A percentile compares a stretch with the other conserved stretches of the same genome.
These are phyloP conservation scores for Piaya cayana DNA, from an alignment of 2,113 vertebrate species.

Conservation along the genomic window DNA sequence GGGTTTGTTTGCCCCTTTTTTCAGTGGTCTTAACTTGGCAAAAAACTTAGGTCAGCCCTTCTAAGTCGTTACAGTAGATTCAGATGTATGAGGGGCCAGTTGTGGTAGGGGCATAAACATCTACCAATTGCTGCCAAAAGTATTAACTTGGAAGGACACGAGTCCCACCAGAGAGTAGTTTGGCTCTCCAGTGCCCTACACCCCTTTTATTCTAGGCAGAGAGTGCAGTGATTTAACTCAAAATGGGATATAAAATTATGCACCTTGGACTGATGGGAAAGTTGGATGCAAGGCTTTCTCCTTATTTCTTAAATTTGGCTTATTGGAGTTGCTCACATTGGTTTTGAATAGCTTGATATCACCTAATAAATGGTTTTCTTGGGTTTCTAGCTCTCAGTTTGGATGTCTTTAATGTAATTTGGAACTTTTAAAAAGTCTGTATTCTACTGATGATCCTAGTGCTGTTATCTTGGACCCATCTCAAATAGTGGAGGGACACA, in stretches of 20 bases:
- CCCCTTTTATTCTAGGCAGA: not conserved
- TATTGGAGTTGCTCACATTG: not conserved
- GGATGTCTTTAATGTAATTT: not conserved
- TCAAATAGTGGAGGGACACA: not conserved
- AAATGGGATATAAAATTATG: not conserved
- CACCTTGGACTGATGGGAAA: not conserved
- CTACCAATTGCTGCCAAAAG: not conserved
- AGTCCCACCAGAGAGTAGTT: not conserved
- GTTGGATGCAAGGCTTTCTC: not conserved
- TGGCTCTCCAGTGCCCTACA: not conserved
- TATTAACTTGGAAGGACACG: not conserved
- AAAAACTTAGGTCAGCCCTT: not conserved
- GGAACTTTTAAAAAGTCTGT: not conserved
- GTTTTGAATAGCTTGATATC: not conserved
- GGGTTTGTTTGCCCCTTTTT: not conserved
- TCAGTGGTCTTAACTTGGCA: rapidly evolving
- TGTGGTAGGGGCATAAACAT: not conserved
- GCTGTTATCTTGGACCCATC: not conserved
- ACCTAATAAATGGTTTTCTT: not conserved
- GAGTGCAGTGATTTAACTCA: not conserved
- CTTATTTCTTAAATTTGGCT: not conserved
- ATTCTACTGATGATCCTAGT: not conserved
- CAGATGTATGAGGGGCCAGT: not conserved
- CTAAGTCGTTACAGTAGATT: not conserved
- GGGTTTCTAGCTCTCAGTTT: not conserved